Percentiles rank a stretch among this genome's conserved stretches.
Evolutionary conservation across 2,888 invertebrate genomes (phyloP).

Genomic region (Limnephilus marmoratus): DNA sequence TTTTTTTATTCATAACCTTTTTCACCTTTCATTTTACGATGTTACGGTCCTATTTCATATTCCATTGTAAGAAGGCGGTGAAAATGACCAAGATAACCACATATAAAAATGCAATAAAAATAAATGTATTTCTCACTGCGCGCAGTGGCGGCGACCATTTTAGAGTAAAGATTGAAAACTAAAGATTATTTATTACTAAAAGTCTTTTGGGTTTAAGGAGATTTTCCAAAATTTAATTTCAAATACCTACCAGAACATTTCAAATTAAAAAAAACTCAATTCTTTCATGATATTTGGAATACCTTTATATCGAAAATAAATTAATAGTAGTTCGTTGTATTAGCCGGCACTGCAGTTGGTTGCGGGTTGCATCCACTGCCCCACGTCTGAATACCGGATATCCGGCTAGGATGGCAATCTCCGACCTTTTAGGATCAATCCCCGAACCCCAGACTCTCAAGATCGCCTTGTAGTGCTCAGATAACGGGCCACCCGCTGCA

Average conservation of each 20-base stretch:
- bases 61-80: not conserved
- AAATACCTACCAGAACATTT: not conserved
- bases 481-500: constrained; percentile 6
- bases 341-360: not conserved
- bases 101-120: constrained; percentile 23
- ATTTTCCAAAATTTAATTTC: not conserved
- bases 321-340: not conserved
- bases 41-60: not conserved
- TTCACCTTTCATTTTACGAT: not conserved
- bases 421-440: constrained; percentile 11
- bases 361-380: constrained; percentile 15
- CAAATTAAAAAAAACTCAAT: not conserved
- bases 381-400: constrained; percentile 32
- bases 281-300: not conserved
- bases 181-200: not conserved
- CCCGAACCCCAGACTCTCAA: not conserved
- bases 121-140: not conserved
- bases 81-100: not conserved
- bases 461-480: constrained; percentile 33
- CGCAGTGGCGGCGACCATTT: not conserved
- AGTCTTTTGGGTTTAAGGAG: not conserved
- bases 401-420: constrained; percentile 42
- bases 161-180: not conserved
- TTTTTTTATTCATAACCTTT: not conserved
- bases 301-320: not conserved